Conservation (phyloP, 2,888 invertebrate species). For the Ophion slaviceki region DNA sequence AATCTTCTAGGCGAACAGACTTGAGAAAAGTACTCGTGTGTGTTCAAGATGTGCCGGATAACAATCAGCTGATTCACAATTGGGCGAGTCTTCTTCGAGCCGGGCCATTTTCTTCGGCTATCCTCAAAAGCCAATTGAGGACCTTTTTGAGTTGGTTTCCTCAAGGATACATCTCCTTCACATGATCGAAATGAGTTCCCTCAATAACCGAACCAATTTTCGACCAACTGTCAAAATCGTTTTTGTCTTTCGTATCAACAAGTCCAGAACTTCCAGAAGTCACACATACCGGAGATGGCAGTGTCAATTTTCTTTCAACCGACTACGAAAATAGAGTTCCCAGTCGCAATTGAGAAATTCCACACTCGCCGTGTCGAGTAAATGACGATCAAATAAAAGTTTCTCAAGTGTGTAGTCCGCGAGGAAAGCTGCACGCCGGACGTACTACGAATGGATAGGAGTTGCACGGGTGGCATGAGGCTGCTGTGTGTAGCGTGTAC, state of each 20-base stretch:
- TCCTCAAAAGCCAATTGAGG: background rate
- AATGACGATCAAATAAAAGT: constrained; percentile 32
- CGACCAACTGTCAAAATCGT: too few species aligned
- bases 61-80: background rate
- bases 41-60: background rate
- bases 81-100: background rate
- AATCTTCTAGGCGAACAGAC: background rate
- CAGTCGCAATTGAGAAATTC: constrained; percentile 8
- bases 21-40: background rate
- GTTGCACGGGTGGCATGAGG: background rate
- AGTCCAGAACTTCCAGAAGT: background rate
- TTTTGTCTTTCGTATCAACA: too few species aligned
- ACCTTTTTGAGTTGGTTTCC: too few species aligned
- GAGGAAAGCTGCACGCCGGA: constrained; percentile 25
- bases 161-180: too few species aligned
- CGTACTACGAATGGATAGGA: constrained; percentile 22
- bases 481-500: constrained; percentile 17
- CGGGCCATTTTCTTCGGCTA: background rate
- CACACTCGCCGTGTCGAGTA: constrained; percentile 25
- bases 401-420: constrained; percentile 33
- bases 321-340: background rate
- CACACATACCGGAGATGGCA: background rate
- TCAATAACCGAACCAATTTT: too few species aligned
- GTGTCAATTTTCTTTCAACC: background rate
- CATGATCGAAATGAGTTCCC: too few species aligned